Evolutionary conservation across 1,140 invertebrate species (phyloP).

Genomic region (Drosophila sturtevanti): DNA sequence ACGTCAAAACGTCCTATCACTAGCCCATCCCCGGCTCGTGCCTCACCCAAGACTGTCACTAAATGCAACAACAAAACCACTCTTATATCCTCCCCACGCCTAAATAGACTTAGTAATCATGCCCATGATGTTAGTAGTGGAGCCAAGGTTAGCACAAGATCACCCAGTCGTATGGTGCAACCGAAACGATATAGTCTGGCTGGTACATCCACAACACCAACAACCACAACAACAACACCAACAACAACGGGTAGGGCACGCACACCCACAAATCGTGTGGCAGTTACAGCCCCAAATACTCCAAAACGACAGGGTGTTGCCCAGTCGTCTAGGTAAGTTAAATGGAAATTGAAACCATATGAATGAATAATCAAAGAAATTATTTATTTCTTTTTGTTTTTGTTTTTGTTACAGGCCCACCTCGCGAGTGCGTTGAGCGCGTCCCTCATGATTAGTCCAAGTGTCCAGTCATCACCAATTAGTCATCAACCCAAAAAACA

Average conservation of each 20-base stretch:
- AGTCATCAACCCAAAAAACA: conserved; percentile 32
- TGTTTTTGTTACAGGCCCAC: conserved; percentile 60
- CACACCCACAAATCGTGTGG: conserved; percentile 66
- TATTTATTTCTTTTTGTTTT: neutral
- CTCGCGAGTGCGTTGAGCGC: conserved; percentile 62
- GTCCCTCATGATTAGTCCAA: conserved; percentile 44
- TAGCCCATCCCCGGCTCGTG: conserved; percentile 32
- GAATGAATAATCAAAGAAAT: neutral
- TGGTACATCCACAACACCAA: conserved; percentile 41
- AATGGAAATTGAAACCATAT: too few species aligned
- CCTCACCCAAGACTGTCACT: conserved; percentile 62
- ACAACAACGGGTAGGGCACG: conserved; percentile 54
- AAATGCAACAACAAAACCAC: conserved; percentile 54
- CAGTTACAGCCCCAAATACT: conserved; percentile 72
- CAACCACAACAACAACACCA: conserved; percentile 25
- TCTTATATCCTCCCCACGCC: conserved; percentile 70
- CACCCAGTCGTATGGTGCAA: conserved; percentile 78
- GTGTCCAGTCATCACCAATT: conserved; percentile 44
- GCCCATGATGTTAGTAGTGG: conserved; percentile 54
- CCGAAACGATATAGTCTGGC: conserved; percentile 79
- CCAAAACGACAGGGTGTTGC: conserved; percentile 67
- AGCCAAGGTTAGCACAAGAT: conserved; percentile 62
- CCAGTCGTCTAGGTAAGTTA: conserved; percentile 69
- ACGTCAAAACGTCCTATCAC: conserved; percentile 33
- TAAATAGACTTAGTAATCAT: conserved; percentile 60